These are phyloP conservation scores for Orchesellides sinensis DNA, from an alignment of 2,888 invertebrate genomes.

Conservation along the genomic window DNA sequence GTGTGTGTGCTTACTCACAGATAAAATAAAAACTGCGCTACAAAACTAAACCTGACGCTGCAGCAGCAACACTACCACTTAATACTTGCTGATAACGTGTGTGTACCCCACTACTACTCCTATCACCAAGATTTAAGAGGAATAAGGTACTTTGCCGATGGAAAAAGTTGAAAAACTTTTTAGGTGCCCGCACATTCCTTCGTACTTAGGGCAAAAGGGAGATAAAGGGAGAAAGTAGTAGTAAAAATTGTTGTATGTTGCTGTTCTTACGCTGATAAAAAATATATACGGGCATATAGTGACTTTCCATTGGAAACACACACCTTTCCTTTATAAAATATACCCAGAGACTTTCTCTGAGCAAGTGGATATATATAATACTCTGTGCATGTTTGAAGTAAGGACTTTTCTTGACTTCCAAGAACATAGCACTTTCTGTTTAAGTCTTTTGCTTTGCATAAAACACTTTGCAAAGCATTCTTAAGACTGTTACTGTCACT, in stretches of 20 bases:
- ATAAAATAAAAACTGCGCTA: conserved; percentile 4
- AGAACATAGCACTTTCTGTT: conserved; percentile 12
- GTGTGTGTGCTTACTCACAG: neutral
- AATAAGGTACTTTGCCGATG: no score
- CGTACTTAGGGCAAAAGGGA: neutral
- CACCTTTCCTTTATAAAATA: no score
- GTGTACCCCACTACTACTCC: no score
- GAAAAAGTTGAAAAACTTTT: neutral
- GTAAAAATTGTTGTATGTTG: no score
- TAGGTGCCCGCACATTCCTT: neutral
- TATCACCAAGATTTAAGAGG: neutral
- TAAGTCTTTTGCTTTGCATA: conserved; percentile 34
- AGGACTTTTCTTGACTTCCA: neutral
- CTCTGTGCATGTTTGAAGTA: no score
- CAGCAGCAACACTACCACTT: no score
- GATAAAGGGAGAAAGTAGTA: neutral
- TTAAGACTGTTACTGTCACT: conserved; percentile 33
- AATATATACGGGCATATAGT: no score
- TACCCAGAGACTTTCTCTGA: no score
- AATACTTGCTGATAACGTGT: no score
- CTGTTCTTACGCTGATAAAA: no score
- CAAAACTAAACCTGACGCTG: neutral
- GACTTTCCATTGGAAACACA: no score
- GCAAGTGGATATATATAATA: no score
- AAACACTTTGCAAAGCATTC: conserved; percentile 24